Evolutionary conservation across 2,888 invertebrate genomes (phyloP).

Genomic region (Drosophila antonietae): DNA sequence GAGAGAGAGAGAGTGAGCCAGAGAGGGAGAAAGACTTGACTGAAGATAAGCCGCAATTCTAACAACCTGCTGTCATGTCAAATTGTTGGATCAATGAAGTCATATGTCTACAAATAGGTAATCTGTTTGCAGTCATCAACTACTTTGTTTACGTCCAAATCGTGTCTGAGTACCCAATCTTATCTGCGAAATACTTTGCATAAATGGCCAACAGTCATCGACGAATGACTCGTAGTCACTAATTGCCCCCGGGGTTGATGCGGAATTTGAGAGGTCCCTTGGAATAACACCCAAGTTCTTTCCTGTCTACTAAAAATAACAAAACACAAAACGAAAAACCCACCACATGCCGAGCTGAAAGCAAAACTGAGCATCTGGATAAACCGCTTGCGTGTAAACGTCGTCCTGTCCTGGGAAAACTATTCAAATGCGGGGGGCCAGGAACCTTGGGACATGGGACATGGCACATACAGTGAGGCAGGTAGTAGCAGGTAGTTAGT

Average conservation of each 20-base stretch:
- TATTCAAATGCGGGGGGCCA: constrained; percentile 50
- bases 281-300: constrained; percentile 2
- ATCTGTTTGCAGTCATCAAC: constrained; percentile 42
- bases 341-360: constrained; percentile 13
- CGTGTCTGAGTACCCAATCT: constrained; percentile 24
- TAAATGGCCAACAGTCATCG: constrained; percentile 27
- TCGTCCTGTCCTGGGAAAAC: constrained; percentile 38
- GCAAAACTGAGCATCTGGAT: constrained; percentile 44
- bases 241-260: constrained; percentile 19
- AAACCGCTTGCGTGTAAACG: constrained; percentile 44
- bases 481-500: constrained; percentile 25
- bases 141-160: constrained; percentile 47
- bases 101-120: constrained; percentile 43
- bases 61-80: constrained; percentile 18
- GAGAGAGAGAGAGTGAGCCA: background rate
- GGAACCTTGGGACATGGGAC: constrained; percentile 9
- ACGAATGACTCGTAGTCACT: constrained; percentile 17
- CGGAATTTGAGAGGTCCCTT: background rate
- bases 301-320: background rate
- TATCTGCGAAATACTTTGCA: constrained; percentile 34
- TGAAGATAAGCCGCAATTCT: background rate
- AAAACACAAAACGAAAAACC: constrained; percentile 6
- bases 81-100: constrained; percentile 28
- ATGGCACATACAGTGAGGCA: constrained; percentile 5
- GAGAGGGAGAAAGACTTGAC: background rate